Evolutionary conservation across 2,113 vertebrate species (phyloP).

Genomic region (Cacatua alba): DNA sequence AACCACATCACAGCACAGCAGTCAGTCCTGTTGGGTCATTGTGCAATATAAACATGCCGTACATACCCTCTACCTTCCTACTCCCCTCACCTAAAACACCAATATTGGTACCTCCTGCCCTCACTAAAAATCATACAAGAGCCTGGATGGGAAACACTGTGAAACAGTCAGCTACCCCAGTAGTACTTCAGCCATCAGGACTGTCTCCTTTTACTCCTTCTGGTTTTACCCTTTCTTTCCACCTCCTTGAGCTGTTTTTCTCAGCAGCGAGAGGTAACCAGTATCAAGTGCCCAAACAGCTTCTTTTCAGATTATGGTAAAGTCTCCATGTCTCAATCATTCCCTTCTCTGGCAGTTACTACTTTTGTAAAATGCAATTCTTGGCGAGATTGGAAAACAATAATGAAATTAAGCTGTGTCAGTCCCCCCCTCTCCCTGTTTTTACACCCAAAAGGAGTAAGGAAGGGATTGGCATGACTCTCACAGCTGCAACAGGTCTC

Average conservation of each 20-base stretch:
- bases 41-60: neutral
- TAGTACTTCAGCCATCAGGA: neutral
- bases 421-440: neutral
- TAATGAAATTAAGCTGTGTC: neutral
- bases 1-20: neutral
- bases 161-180: neutral
- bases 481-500: neutral
- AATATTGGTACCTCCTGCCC: neutral
- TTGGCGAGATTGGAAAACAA: neutral
- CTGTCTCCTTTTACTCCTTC: neutral
- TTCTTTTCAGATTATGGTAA: neutral
- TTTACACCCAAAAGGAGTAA: neutral
- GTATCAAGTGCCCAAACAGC: neutral
- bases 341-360: neutral
- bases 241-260: neutral
- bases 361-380: neutral
- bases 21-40: neutral
- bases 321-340: neutral
- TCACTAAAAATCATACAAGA: neutral
- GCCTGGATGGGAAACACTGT: neutral
- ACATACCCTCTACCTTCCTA: neutral
- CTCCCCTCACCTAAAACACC: neutral
- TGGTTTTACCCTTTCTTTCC: neutral
- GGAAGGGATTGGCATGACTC: neutral
- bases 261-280: neutral